Evolutionary conservation across 2,888 invertebrate species (phyloP), one percentile per base, ranked within the genome.

Genomic region (Macrophya alboannulata): DNA sequence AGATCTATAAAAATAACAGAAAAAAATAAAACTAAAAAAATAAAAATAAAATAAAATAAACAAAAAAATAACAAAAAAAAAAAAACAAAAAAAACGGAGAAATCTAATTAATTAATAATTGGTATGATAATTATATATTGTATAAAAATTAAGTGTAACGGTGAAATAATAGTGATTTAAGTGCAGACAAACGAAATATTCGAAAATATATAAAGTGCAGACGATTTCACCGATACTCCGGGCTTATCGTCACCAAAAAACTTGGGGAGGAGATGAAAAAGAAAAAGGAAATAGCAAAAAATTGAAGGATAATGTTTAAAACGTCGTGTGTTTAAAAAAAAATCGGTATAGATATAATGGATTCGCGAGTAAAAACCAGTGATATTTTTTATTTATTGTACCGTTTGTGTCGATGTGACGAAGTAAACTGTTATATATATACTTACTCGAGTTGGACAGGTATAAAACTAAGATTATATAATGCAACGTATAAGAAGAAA

Each of bases 301-400:
- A 59, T 81, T 62, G 62, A 62, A 81, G 43, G 81, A 81, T 81
- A 2, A 31, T 31, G 31, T 31, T 31, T 31, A 31, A 31, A 31
- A 31, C 31, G 31, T 74, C 48, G 48, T 15, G 4, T 48, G 9
- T 43, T 81, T 62, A 43, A 31, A 43, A 43, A 43, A n/a, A 55
- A 55, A 59, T 81, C 81, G 59, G 15, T 62, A 81, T 4, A 62
- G 8, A 55, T 77, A 51, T 37, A 62, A 62, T 81, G n/a, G n/a
- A 51, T 81, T 51, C 45, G 40, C 17, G 40, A 81, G 43, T 17
- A n/a, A 65, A 65, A 83, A 83, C 83, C 68, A 68, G 83, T 83
- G 83, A 83, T 83, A 83, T 83, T 48, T 83, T 68, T 83, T 65
- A 83, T 83, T 83, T 83, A 83, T 83, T 83, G 83, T 83, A 68